Conservation (phyloP, 2,888 invertebrate genomes). For the Drosophila anceps region DNA sequence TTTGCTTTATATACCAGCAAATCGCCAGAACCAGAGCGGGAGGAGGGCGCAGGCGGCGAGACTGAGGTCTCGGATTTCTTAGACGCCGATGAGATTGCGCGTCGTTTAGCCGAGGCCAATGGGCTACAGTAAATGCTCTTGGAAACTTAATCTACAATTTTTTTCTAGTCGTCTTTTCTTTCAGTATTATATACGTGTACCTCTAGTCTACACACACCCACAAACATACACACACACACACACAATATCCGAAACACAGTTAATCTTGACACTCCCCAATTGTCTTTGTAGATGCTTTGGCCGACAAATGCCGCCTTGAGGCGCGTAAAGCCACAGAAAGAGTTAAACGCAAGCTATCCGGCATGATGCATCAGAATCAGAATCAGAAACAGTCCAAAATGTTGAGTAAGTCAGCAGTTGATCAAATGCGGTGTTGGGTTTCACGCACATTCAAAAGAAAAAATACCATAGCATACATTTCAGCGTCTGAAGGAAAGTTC, state of each 20-base stretch:
- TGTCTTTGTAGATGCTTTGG: constrained; percentile 66
- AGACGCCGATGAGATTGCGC: constrained; percentile 85
- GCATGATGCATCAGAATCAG: constrained; percentile 32
- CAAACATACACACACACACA: constrained; percentile 27
- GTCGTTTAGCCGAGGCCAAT: constrained; percentile 83
- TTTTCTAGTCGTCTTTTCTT: constrained; percentile 76
- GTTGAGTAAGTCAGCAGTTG: constrained; percentile 56
- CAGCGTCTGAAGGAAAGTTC: constrained; percentile 12
- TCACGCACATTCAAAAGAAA: neutral
- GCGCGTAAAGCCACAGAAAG: constrained; percentile 56
- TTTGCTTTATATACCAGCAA: constrained; percentile 94
- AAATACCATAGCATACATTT: constrained; percentile 12
- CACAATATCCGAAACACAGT: constrained; percentile 3
- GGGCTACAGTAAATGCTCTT: constrained; percentile 70
- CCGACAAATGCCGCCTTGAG: constrained; percentile 51
- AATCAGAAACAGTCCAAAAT: constrained; percentile 59
- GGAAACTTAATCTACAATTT: constrained; percentile 42
- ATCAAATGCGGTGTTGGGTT: constrained; percentile 51
- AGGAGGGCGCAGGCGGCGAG: constrained; percentile 87
- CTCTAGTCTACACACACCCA: constrained; percentile 41
- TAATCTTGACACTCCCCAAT: constrained; percentile 28
- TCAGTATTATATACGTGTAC: constrained; percentile 63
- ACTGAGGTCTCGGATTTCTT: constrained; percentile 91
- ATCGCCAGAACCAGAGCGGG: constrained; percentile 92
- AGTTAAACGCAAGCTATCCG: constrained; percentile 59